These are phyloP conservation scores for Chymomyza fuscimana DNA, from an alignment of 2,888 invertebrate genomes.

Conservation along the genomic window DNA sequence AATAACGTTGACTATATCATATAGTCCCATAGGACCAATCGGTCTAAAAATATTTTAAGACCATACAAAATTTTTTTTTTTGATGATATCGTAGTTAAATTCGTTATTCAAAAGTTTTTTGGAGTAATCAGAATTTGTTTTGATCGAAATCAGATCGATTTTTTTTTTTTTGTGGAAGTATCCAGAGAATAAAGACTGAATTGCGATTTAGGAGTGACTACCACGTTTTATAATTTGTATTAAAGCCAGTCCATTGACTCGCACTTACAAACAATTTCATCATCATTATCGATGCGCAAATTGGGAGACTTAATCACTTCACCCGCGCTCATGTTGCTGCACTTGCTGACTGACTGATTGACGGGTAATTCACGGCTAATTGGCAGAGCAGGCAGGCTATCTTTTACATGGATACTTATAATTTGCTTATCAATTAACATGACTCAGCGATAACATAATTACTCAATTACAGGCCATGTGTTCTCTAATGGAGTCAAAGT, in stretches of 20 bases:
- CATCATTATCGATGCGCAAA: constrained; percentile 40
- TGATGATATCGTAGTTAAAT: too few species aligned
- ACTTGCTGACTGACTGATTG: constrained; percentile 18
- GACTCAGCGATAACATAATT: constrained; percentile 45
- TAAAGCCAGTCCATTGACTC: neutral
- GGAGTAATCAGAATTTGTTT: too few species aligned
- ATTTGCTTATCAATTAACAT: constrained; percentile 47
- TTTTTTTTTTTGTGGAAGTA: too few species aligned
- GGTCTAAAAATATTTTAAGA: too few species aligned
- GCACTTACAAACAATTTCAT: constrained; percentile 22
- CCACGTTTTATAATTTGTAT: neutral
- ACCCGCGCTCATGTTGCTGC: constrained; percentile 50
- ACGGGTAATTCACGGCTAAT: constrained; percentile 35
- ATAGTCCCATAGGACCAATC: too few species aligned
- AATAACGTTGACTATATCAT: too few species aligned
- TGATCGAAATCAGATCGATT: too few species aligned
- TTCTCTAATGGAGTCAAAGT: neutral
- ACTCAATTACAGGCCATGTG: constrained; percentile 52
- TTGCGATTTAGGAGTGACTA: too few species aligned
- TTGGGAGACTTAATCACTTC: constrained; percentile 32
- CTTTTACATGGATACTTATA: constrained; percentile 32
- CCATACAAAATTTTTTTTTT: too few species aligned
- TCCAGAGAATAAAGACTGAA: too few species aligned
- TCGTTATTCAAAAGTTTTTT: too few species aligned
- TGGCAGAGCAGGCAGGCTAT: constrained; percentile 53